These are phyloP conservation scores for Trachops cirrhosus DNA, from an alignment of 2,797 vertebrate genomes.

Conservation along the genomic window DNA sequence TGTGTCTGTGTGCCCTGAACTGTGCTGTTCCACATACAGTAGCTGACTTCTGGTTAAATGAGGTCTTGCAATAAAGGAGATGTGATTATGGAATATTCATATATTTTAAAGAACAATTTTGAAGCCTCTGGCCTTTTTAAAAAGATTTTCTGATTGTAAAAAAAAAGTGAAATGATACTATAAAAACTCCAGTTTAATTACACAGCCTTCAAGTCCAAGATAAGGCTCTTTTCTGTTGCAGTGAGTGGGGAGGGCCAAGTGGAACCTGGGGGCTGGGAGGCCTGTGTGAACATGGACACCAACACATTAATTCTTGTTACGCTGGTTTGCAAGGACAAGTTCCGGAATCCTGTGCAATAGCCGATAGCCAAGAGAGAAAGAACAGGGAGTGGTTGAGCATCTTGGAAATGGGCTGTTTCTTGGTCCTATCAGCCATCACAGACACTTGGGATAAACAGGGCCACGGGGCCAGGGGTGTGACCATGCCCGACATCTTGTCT, in stretches of 20 bases:
- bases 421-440: not conserved
- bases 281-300: conserved; percentile 28
- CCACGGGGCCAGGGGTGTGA: not conserved
- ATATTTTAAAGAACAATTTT: not conserved
- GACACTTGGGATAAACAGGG: not conserved
- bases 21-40: not conserved
- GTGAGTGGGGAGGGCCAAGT: fast-evolving
- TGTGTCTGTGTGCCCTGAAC: fast-evolving
- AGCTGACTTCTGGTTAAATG: not conserved
- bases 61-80: not conserved
- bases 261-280: fast-evolving
- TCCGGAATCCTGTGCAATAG: conserved; percentile 72
- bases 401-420: not conserved
- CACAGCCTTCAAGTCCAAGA: not conserved
- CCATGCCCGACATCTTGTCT: fast-evolving
- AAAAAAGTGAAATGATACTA: not conserved
- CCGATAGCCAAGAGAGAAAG: conserved; percentile 52
- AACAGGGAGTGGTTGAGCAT: not conserved
- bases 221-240: not conserved
- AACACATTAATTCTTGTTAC: conserved; percentile 56
- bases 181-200: not conserved
- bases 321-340: conserved; percentile 73
- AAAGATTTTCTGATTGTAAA: not conserved
- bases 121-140: not conserved
- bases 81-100: not conserved